These are phyloP conservation scores for Ganaspis brasiliensis DNA, from an alignment of 2,888 invertebrate species.

Conservation along the genomic window DNA sequence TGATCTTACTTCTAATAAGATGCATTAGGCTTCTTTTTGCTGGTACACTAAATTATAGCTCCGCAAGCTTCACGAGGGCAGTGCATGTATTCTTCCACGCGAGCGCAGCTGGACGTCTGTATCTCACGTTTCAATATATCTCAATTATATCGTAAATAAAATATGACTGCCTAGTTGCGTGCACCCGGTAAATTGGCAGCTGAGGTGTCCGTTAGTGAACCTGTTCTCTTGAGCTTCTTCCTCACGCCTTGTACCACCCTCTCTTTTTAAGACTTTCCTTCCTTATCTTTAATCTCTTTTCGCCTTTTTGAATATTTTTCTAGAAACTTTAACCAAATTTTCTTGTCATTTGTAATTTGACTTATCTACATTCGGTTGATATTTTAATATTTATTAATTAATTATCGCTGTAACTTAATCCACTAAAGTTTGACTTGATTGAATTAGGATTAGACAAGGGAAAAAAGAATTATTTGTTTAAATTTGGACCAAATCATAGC, in stretches of 20 bases:
- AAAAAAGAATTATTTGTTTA: no score
- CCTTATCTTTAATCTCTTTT: not conserved
- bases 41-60: conserved; percentile 65
- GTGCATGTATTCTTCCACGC: conserved; percentile 60
- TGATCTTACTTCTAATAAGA: conserved; percentile 63
- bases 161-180: conserved; percentile 75
- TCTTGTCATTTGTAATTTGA: no score
- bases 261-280: not conserved
- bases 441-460: no score
- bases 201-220: conserved; percentile 61
- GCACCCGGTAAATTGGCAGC: conserved; percentile 73
- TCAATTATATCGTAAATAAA: conserved; percentile 78
- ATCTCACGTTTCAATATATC: conserved; percentile 75
- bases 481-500: no score
- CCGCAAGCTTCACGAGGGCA: conserved; percentile 54
- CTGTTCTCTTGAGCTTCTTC: conserved; percentile 53
- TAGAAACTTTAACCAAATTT: no score
- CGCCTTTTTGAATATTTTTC: not conserved
- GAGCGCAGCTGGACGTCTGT: conserved; percentile 71
- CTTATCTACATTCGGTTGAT: no score
- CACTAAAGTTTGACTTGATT: no score
- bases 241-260: conserved; percentile 44
- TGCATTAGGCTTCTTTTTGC: conserved; percentile 62
- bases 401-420: no score
- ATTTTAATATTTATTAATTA: no score